Base-by-base conservation (phyloP, 2,797 vertebrate genomes). In the Enteromius radiatus region DNA sequence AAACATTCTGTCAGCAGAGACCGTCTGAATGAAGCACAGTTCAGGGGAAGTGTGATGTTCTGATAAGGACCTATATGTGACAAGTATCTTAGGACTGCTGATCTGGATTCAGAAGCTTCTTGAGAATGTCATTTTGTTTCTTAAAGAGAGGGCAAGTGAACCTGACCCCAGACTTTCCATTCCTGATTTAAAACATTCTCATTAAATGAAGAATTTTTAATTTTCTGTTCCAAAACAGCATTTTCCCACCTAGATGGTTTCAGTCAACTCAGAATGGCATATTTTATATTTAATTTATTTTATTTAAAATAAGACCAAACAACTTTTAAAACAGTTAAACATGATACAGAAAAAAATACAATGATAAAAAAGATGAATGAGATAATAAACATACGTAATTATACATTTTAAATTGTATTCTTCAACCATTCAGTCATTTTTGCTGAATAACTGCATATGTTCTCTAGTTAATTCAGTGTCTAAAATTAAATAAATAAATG, bases 21-120 rank as follows among this genome's bases (percentile, higher is more conserved):
- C 28, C 6, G n/a, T 81, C 56, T 81, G 43, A 75, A 75, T 81
- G n/a, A 75, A 67, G 59, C 70, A 31, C 78, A 73, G 54, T 73
- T 64, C 54, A 73, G 59, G 45, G 9, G 64, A 52, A 74, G 33
- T 74, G 41, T 28, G 43, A 81, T 75, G 69, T 38, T 75, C 70
- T 21, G 80, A 75, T 81, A 49, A 47, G 21, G 28, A 64, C 31
- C 36, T 54, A 14, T 63, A 26, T 12, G 21, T 49, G 15, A 81
- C 69, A 38, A 31, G 61, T 33, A 33, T 73, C 41, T 80, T 49
- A 73, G 14, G 28, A 73, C 54, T 71, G 26, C 17, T 78, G 19
- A 65, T 33, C 19, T 49, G 59, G 19, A 33, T 43, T 47, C 28
- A 73, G 5, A 75, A 63, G 3, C 52, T 17, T 56, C 49, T 64